Evolutionary conservation across 2,888 invertebrate genomes (phyloP), one percentile per base, ranked within the genome.

Genomic region (Philereme vetulata): DNA sequence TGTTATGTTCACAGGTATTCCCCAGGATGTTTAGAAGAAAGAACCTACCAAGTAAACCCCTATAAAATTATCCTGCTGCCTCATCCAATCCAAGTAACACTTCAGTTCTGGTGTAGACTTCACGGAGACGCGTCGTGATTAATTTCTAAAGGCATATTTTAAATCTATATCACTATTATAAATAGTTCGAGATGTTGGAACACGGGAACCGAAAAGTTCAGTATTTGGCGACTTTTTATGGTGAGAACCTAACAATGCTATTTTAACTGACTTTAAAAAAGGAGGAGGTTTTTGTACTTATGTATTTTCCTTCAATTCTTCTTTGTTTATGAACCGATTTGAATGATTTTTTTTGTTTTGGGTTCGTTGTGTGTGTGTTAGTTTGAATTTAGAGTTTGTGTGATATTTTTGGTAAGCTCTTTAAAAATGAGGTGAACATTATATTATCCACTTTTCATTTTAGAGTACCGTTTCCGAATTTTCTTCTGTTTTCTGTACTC

Each of bases 191-290:
- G n/a, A 66, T 62, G 45, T 63, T 60, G 84, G 73, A 80, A 62
- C 60, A 65, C 8, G 74, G 77, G 4, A 79, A 68, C 58, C 78
- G 85, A 66, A 73, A 62, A 50, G 71, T 82, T 4, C 87, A 88
- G 59, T 89, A 86, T 71, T 73, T 84, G 61, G 78, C 81, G 47
- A 81, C 87, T 21, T 70, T 87, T 60, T 80, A 79, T n/a, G 78
- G 89, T 89, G 70, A 79, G 83, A 21, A 21, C 21, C 21, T 21
- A 21, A 21, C 21, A 21, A 21, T 21, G 21, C 21, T 21, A 21
- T 21, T 21, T 21, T 21, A 21, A 21, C 21, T 2, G 21, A 21
- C 21, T 21, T 21, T 2, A 21, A 21, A 21, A 21, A 21, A 21
- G 21, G 21, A 21, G 21, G 21, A 21, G 21, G 21, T 21, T 62